phyloP scores from a whole-genome alignment of 2,888 invertebrate species.

The Tethea ocularis region DNA sequence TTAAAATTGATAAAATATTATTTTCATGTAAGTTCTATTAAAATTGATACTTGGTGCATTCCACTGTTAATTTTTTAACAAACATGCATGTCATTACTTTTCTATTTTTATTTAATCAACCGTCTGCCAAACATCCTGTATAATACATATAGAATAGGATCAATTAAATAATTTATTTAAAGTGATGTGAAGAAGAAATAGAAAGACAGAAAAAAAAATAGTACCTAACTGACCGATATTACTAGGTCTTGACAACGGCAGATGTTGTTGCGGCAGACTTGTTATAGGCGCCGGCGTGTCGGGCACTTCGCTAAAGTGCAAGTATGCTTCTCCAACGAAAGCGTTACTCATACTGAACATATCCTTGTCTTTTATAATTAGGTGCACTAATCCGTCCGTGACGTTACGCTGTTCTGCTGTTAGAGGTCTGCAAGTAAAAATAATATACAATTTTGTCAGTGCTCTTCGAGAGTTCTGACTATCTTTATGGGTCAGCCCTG shows the following conservation, averaged over 20 bases:
- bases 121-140: no score
- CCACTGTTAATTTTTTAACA: no score
- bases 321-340: slow-evolving; percentile 97
- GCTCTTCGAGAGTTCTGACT: no score
- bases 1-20: no score
- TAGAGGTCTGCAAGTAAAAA: slow-evolving; percentile 80
- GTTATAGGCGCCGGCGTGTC: slow-evolving; percentile 84
- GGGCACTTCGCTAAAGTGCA: slow-evolving; percentile 90
- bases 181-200: neutral
- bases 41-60: no score
- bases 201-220: neutral
- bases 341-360: slow-evolving; percentile 95
- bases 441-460: no score
- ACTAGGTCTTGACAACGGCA: slow-evolving; percentile 88
- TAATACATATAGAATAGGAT: no score
- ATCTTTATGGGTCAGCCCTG: no score
- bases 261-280: slow-evolving; percentile 88
- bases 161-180: neutral
- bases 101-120: no score
- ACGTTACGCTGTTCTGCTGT: slow-evolving; percentile 87
- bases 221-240: slow-evolving; percentile 81
- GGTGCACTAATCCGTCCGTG: slow-evolving; percentile 89
- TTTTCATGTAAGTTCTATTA: no score
- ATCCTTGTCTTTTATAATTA: slow-evolving; percentile 98
- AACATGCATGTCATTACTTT: no score